phyloP scores from a whole-genome alignment of 2,113 vertebrate species.

The Rhynchomys soricoides region DNA sequence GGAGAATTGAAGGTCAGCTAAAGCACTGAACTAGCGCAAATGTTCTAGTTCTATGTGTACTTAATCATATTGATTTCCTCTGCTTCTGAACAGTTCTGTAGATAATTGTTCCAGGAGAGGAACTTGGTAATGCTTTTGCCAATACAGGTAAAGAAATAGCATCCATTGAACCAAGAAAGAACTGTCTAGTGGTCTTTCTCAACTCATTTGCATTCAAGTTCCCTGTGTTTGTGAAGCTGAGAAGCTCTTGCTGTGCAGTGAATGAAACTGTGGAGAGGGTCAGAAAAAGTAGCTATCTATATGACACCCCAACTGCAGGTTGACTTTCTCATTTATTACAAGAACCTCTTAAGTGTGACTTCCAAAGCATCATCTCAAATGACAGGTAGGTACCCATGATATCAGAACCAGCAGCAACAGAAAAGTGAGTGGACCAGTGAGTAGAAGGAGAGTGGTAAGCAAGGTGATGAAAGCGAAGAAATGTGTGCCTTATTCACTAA shows the following conservation, averaged over 20 bases:
- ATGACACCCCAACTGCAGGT: neutral
- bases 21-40: neutral
- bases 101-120: neutral
- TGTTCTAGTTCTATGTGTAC: neutral
- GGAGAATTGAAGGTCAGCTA: constrained; percentile 28
- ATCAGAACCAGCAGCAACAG: neutral
- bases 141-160: neutral
- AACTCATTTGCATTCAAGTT: neutral
- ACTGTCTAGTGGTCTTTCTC: neutral
- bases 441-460: neutral
- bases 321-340: neutral
- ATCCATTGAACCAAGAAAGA: neutral
- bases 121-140: constrained; percentile 38
- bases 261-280: neutral
- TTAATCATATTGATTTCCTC: constrained; percentile 1
- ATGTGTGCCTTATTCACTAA: neutral
- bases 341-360: neutral
- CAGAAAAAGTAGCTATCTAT: neutral
- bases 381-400: neutral
- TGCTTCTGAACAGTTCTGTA: neutral
- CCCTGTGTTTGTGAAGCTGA: neutral
- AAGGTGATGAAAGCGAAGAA: neutral
- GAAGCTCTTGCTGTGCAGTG: neutral
- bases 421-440: neutral
- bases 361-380: neutral